A percentile compares a stretch with the other conserved stretches of the same genome.
phyloP scores from a whole-genome alignment of 2,113 vertebrate species.

The Labeo catla region DNA sequence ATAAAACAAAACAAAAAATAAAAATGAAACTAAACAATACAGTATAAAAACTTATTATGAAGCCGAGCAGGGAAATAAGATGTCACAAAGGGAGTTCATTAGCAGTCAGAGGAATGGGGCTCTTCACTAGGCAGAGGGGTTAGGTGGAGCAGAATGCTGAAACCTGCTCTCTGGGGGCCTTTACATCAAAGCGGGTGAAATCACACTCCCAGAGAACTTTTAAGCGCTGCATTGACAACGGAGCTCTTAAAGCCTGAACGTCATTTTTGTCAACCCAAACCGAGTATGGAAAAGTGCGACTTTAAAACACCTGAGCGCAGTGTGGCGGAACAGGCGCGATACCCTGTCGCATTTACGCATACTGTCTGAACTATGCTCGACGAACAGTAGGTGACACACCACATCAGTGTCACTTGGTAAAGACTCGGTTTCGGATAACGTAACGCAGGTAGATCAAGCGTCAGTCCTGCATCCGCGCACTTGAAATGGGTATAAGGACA shows the following conservation, averaged over 20 bases:
- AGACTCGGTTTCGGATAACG: neutral
- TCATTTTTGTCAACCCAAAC: slow-evolving; percentile 72
- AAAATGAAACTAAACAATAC: neutral
- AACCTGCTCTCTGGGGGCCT: slow-evolving; percentile 74
- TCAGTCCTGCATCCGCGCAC: slow-evolving; percentile 20
- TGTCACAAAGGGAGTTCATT: slow-evolving; percentile 61
- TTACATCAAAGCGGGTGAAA: slow-evolving; percentile 75
- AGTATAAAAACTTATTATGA: slow-evolving; percentile 2
- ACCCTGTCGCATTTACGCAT: slow-evolving; percentile 29
- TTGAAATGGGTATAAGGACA: neutral
- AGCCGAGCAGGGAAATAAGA: slow-evolving; percentile 21
- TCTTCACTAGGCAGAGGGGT: slow-evolving; percentile 67
- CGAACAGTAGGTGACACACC: slow-evolving; percentile 21
- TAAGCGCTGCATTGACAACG: slow-evolving; percentile 73
- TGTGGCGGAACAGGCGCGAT: slow-evolving; percentile 32
- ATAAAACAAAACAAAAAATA: neutral
- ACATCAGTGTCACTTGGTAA: slow-evolving; percentile 9
- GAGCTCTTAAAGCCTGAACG: slow-evolving; percentile 75
- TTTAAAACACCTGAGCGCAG: slow-evolving; percentile 62
- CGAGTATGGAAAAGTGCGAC: slow-evolving; percentile 62
- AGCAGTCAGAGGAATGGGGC: slow-evolving; percentile 69
- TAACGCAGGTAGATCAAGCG: neutral
- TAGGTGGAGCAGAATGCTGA: slow-evolving; percentile 75
- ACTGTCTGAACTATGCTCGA: slow-evolving; percentile 18
- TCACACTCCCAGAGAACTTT: slow-evolving; percentile 73